Conservation (phyloP, 2,113 vertebrate genomes). For the Anarrhichthys ocellatus region DNA sequence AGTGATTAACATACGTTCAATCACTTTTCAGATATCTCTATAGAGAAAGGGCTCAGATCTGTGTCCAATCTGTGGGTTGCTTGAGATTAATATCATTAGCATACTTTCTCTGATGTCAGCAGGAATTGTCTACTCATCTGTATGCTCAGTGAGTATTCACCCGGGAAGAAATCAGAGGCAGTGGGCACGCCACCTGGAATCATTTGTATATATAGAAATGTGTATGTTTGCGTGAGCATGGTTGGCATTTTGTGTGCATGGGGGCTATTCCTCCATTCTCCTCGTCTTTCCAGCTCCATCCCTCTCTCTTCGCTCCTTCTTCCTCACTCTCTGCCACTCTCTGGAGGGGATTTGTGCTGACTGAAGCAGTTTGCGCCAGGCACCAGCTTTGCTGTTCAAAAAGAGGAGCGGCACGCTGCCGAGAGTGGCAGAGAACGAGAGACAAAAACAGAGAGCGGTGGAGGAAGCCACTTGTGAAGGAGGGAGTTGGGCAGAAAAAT, state of each 20-base stretch:
- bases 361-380: constrained; percentile 78
- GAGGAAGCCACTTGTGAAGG: constrained; percentile 17
- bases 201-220: constrained; percentile 43
- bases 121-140: constrained; percentile 45
- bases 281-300: constrained; percentile 27
- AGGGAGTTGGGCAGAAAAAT: constrained; percentile 47
- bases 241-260: constrained; percentile 33
- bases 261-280: constrained; percentile 32
- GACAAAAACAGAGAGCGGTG: constrained; percentile 19
- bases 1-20: constrained; percentile 46
- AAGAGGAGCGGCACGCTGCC: constrained; percentile 48
- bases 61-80: constrained; percentile 18
- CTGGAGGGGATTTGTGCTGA: constrained; percentile 80
- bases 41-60: constrained; percentile 32
- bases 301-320: constrained; percentile 35
- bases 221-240: constrained; percentile 19
- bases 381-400: constrained; percentile 49
- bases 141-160: constrained; percentile 33
- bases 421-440: constrained; percentile 50
- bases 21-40: constrained; percentile 32
- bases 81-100: constrained; percentile 41
- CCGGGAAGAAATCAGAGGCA: constrained; percentile 16
- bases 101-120: constrained; percentile 61
- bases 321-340: constrained; percentile 61
- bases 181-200: constrained; percentile 48